Evolutionary conservation across 2,797 vertebrate genomes (phyloP).

Genomic region (Rhabdomys pumilio): DNA sequence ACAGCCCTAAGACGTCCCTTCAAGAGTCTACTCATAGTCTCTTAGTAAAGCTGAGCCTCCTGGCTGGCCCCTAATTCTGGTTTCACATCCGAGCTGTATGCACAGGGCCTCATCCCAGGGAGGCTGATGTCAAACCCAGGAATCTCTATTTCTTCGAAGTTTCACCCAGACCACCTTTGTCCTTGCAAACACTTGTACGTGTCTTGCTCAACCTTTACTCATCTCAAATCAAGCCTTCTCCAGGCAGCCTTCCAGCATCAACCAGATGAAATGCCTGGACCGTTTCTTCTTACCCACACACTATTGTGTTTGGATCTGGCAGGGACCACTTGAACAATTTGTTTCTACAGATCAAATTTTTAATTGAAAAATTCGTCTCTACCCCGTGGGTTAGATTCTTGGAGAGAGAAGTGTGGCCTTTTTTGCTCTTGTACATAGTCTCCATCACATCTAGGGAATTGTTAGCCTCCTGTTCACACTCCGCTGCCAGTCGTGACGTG

Average conservation of each 20-base stretch:
- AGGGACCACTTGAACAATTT: background rate
- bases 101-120: background rate
- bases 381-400: background rate
- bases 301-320: background rate
- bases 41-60: background rate
- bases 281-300: background rate
- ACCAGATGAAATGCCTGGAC: background rate
- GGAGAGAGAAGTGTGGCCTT: background rate
- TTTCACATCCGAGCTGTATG: background rate
- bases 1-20: background rate
- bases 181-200: background rate
- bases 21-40: background rate
- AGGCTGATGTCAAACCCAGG: background rate
- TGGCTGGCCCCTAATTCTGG: background rate
- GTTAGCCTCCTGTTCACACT: background rate
- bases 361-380: background rate
- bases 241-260: constrained; percentile 40
- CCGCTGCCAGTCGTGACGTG: background rate
- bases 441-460: background rate
- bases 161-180: background rate
- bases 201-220: background rate
- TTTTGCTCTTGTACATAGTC: background rate
- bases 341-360: background rate
- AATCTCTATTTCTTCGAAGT: background rate
- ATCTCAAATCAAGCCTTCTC: background rate